Base-by-base conservation (phyloP, 2,888 invertebrate species). In the Chamaedrilus cognettii region DNA sequence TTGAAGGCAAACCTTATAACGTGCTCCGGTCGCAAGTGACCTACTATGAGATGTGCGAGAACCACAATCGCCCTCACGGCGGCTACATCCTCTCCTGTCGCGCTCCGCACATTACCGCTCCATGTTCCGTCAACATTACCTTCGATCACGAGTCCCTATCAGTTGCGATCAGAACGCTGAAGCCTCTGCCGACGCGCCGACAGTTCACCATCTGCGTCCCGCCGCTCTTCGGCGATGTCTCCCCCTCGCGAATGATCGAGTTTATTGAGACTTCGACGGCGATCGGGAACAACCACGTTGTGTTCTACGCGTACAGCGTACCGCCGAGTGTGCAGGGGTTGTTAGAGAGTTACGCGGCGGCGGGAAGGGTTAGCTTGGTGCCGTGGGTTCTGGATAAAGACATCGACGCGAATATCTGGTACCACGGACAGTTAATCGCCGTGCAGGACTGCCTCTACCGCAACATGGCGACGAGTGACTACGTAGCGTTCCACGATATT, bases 401-500 rank as follows among this genome's bases (percentile, higher is more conserved):
- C 11, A 11, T 68, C 15, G 63, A 70, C 26, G 32, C 33, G 32
- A 5, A 19, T 50, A 75, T 79, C 7, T 82, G 82, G 82, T 79
- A 81, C 65, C 68, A 80, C 64, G 83, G 82, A 0, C 83, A 83
- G 68, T 70, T 78, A 23, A 51, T 81, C n/a, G 74, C 81, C 19
- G 75, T 82, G 42, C 79, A 81, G 58, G 81, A 83, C 72, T 83
- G 83, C 66, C 72, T 82, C 3, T 81, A 81, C 71, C 72, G 77
- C 35, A 76, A 77, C 60, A 82, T 82, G 78, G 76, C 74, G 1
- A 64, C 65, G 2, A 75, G 74, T 2, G 32, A 55, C 23, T 69
- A 64, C 70, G 67, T 80, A 19, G 72, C 77, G 15, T 81, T 82
- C 65, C 69, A 80, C 50, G 83, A 83, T 66, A 70, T 82, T 23